Percentiles rank a stretch among this genome's conserved stretches.
Conservation (phyloP, 1,140 invertebrate genomes). For the Reticulitermes speratus region DNA sequence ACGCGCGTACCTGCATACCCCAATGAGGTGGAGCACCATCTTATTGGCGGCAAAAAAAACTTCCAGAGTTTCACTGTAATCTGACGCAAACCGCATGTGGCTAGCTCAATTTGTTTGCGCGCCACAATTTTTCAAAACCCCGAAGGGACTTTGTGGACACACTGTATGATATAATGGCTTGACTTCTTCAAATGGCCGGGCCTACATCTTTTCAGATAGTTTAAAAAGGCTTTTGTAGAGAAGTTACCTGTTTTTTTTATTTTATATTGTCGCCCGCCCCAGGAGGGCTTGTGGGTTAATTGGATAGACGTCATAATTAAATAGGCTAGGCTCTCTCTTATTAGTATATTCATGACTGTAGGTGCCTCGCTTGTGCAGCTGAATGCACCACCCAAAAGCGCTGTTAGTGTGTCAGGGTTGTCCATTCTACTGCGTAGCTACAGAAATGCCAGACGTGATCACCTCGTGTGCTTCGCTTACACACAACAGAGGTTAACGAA, state of each 20-base stretch:
- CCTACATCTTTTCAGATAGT: neutral
- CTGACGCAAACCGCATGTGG: too few relatives aligned
- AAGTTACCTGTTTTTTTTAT: neutral
- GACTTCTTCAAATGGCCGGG: neutral
- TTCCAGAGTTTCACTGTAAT: too few relatives aligned
- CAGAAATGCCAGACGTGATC: neutral
- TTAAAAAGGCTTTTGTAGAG: neutral
- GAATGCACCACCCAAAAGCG: neutral
- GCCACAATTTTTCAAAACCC: too few relatives aligned
- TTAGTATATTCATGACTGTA: neutral
- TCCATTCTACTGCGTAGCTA: neutral
- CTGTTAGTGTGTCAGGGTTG: neutral
- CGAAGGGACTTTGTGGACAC: too few relatives aligned
- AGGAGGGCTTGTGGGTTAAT: neutral
- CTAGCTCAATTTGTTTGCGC: too few relatives aligned
- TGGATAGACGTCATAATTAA: conserved; percentile 16
- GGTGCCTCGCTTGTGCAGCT: neutral
- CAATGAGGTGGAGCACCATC: too few relatives aligned
- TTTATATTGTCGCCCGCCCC: neutral
- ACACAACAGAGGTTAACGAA: too few relatives aligned
- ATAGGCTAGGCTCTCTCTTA: neutral
- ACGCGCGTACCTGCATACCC: too few relatives aligned
- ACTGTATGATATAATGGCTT: too few relatives aligned
- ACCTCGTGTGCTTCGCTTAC: too few relatives aligned
- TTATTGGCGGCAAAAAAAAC: too few relatives aligned